These are phyloP conservation scores for Echinometra lucunter DNA, from an alignment of 53 echinoderm and acorn worm genomes.

Conservation along the genomic window DNA sequence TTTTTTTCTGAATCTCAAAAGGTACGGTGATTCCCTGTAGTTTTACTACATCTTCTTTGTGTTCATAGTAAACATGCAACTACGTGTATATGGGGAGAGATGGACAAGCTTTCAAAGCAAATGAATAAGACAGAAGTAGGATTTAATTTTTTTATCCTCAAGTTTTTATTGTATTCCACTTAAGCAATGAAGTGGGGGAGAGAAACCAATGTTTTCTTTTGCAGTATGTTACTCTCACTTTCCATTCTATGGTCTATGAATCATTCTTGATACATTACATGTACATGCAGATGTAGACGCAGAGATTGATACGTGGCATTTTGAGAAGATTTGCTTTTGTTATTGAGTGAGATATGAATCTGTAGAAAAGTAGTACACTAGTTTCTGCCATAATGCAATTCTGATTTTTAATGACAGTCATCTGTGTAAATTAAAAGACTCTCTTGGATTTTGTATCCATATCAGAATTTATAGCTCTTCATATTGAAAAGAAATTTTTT, in stretches of 20 bases:
- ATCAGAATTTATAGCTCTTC: too few species aligned
- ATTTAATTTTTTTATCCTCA: not conserved
- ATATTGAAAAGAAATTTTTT: too few species aligned
- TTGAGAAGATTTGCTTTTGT: not conserved
- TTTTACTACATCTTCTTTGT: too few species aligned
- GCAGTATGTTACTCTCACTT: not conserved
- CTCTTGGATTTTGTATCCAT: too few species aligned
- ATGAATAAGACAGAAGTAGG: not conserved
- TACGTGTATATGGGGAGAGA: too few species aligned
- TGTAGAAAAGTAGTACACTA: not conserved
- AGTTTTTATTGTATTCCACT: not conserved
- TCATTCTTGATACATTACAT: not conserved
- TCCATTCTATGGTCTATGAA: not conserved
- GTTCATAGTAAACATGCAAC: too few species aligned
- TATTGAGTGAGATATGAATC: conserved; percentile 3
- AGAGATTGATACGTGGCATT: not conserved
- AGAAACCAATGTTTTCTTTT: not conserved
- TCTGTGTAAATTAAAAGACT: too few species aligned
- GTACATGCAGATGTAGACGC: too few species aligned
- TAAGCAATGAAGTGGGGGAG: not conserved
- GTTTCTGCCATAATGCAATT: not conserved
- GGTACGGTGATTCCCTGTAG: too few species aligned
- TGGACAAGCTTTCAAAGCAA: too few species aligned
- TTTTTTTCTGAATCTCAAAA: too few species aligned
- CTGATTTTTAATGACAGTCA: too few species aligned